Percentiles rank a stretch among this genome's conserved stretches.
These are phyloP conservation scores for Peromyscus aztecus DNA, from an alignment of 2,797 vertebrate genomes.

Conservation along the genomic window DNA sequence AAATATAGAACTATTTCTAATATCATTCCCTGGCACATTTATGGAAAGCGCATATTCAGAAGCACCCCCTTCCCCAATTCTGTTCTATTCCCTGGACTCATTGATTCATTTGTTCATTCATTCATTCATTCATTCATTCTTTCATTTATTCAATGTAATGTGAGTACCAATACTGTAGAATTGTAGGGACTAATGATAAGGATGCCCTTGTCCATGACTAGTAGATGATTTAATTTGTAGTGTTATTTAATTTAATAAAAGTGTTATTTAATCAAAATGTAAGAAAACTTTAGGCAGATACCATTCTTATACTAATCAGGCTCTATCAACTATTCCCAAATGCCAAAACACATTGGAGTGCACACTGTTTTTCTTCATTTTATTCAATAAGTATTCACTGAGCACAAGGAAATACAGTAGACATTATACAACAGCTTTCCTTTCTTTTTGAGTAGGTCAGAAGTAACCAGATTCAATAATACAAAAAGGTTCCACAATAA, in stretches of 20 bases:
- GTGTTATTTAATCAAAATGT: background rate
- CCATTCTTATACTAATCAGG: background rate
- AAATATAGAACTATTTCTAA: background rate
- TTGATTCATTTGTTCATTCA: too few relatives aligned
- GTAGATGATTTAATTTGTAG: background rate
- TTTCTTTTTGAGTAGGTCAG: slow-evolving; percentile 8
- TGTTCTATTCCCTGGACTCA: background rate
- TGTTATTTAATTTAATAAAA: background rate
- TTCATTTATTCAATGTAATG: rapidly evolving
- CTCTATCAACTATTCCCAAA: background rate
- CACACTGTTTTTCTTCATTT: background rate
- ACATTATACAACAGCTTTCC: background rate
- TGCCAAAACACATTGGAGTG: background rate
- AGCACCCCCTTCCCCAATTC: background rate
- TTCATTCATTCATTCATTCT: too few relatives aligned
- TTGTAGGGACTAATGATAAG: background rate
- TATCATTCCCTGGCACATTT: background rate
- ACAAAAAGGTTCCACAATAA: background rate
- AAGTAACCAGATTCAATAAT: slow-evolving; percentile 11
- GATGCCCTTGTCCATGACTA: background rate
- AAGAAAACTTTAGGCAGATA: background rate
- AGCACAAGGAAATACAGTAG: background rate
- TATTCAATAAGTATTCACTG: slow-evolving; percentile 8
- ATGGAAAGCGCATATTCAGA: background rate
- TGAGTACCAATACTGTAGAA: background rate